phyloP scores from a whole-genome alignment of 2,113 vertebrate genomes.

The Mystacornis crossleyi region DNA sequence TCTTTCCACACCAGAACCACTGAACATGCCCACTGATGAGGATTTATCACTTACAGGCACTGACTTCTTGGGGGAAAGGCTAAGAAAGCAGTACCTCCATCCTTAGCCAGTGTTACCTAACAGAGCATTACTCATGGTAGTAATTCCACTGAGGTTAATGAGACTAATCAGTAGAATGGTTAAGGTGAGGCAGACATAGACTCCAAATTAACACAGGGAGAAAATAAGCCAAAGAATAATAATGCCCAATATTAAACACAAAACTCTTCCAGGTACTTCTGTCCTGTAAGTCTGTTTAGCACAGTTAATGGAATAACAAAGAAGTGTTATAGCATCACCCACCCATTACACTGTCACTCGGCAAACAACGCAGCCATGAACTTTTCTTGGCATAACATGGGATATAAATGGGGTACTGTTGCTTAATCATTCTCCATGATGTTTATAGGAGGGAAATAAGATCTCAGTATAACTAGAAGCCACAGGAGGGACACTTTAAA shows the following conservation, averaged over 20 bases:
- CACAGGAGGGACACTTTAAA: constrained; percentile 50
- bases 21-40: neutral
- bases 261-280: neutral
- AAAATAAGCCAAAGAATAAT: neutral
- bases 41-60: neutral
- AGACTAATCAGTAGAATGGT: neutral
- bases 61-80: neutral
- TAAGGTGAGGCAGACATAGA: neutral
- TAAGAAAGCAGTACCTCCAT: neutral
- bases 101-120: neutral
- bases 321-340: neutral
- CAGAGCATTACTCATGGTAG: neutral
- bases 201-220: neutral
- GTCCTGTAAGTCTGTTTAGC: neutral
- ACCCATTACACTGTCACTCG: neutral
- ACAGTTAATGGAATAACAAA: neutral
- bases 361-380: neutral
- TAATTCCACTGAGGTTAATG: neutral
- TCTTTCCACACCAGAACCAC: neutral
- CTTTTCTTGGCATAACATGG: neutral
- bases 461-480: constrained; percentile 11
- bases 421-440: neutral
- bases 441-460: constrained; percentile 54
- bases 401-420: neutral
- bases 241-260: neutral